phyloP scores from a whole-genome alignment of 1,140 invertebrate genomes.

The Batillaria attramentaria region DNA sequence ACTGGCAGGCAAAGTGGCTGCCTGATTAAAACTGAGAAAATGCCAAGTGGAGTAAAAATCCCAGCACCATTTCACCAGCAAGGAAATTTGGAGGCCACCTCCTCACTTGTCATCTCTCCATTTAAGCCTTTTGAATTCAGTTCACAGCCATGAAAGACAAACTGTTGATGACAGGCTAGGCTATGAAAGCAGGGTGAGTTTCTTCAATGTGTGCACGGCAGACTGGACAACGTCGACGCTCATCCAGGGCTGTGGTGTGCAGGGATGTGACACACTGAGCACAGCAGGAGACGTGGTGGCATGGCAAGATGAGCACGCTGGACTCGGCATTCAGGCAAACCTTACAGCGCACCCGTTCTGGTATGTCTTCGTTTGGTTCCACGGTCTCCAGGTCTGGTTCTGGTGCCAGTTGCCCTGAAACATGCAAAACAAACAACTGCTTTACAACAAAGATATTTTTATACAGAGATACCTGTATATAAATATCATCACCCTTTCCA shows the following conservation, averaged over 20 bases:
- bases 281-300: neutral
- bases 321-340: neutral
- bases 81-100: no score
- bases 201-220: neutral
- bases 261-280: neutral
- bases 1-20: no score
- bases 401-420: neutral
- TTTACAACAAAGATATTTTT: neutral
- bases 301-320: neutral
- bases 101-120: no score
- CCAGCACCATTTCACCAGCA: no score
- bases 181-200: neutral
- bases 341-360: neutral
- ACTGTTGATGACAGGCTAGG: no score
- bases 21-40: no score
- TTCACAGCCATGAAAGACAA: no score
- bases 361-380: neutral
- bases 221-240: no score
- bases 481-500: neutral
- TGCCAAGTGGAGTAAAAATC: no score
- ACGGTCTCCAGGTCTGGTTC: neutral
- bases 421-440: neutral
- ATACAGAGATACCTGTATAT: neutral
- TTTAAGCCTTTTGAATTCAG: no score
- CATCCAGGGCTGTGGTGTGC: neutral